Percentiles rank a stretch among this genome's conserved stretches.
phyloP scores from a whole-genome alignment of 2,797 vertebrate species.

The Trichosurus vulpecula region DNA sequence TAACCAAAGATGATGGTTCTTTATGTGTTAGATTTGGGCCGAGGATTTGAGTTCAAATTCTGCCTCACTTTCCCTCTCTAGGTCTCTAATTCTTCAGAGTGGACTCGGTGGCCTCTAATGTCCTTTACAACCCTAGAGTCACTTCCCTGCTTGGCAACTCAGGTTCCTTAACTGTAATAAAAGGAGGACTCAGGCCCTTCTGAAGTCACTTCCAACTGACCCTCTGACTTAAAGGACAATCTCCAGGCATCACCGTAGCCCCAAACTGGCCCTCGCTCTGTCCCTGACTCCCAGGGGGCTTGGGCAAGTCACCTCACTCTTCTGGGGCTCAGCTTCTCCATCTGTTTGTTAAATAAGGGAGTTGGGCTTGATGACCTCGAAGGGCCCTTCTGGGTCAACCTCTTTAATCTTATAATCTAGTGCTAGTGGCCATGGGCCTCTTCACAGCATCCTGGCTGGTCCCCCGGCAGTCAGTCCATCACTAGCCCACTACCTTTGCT shows the following conservation, averaged over 20 bases:
- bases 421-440: background rate
- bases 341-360: background rate
- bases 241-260: background rate
- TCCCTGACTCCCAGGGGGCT: background rate
- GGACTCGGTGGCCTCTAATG: background rate
- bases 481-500: too few species aligned
- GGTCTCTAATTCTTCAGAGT: background rate
- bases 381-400: background rate
- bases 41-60: background rate
- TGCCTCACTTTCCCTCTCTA: background rate
- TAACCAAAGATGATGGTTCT: background rate
- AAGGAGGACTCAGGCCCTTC: background rate
- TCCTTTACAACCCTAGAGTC: background rate
- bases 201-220: background rate
- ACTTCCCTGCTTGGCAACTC: background rate
- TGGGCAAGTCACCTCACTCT: background rate
- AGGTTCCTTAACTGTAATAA: background rate
- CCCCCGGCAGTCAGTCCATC: background rate
- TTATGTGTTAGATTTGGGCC: too few species aligned
- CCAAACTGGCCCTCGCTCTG: background rate
- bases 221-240: background rate
- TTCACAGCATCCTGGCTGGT: background rate
- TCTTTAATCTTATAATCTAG: background rate
- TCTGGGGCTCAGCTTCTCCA: background rate
- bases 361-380: background rate